Evolutionary conservation across 1,140 invertebrate genomes (phyloP), one percentile per base, ranked within the genome.

Genomic region (Apis dorsata): DNA sequence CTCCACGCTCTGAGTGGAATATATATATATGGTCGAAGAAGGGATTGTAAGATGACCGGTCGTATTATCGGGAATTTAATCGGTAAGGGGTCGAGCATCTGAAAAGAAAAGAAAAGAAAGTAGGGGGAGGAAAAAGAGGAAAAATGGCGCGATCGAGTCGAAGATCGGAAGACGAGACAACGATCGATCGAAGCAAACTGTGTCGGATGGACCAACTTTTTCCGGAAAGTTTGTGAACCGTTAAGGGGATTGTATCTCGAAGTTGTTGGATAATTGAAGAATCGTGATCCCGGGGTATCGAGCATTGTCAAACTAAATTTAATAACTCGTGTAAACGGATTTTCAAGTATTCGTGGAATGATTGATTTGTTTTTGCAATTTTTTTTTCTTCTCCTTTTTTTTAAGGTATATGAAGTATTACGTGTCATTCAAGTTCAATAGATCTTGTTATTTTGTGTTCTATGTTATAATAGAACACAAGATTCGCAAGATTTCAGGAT

Each of bases 221-320:
- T 17, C 4, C 7, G 21, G 63, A 65, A 75, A 68, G 51, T 66
- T 66, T 53, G 34, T 51, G 65, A 76, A 44, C 34, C 44, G 55
- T 81, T 69, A 81, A 69, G 9, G 60, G 55, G 62, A 68, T 81
- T 74, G 49, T 55, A 53, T 60, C 34, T 68, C 9, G 15, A 24
- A 57, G 17, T 8, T 11, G 34, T 71, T 1, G 65, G 51, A n/a
- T 70, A 21, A 17, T 13, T 71, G 78, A 63, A 55, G 21, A 49
- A 19, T 24, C 17, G 24, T 9, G 21, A n/a, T 28, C 15, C 4
- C 9, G 17, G 7, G 15, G n/a, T 0, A 15, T 49, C 4, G 15
- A 10, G 28, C 19, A 10, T 12, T 17, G 66, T 49, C 12, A 2
- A 49, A 24, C 17, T 66, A 44, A 19, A 44, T 66, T 66, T 12